phyloP scores from a whole-genome alignment of 2,113 vertebrate species.

The Pitta sordida region DNA sequence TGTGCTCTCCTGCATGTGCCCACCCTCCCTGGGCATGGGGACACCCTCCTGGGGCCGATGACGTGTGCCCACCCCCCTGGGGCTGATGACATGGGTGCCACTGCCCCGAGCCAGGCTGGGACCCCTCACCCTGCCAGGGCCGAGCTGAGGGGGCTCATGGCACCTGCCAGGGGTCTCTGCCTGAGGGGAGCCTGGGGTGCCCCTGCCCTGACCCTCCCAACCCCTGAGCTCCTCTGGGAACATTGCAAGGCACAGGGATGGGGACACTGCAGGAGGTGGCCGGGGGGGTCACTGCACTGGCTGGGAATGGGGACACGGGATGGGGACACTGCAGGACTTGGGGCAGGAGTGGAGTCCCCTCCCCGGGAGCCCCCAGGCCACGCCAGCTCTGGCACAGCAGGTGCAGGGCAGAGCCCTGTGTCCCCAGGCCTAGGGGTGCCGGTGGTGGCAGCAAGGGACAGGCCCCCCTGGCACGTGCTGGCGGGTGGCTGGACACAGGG shows the following conservation, averaged over 20 bases:
- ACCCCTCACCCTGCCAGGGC: not conserved
- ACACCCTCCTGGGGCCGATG: not conserved
- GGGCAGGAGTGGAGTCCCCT: too few species aligned
- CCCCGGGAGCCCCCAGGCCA: not conserved
- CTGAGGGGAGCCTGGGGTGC: accelerated
- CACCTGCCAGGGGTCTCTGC: not conserved
- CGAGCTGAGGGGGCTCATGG: accelerated
- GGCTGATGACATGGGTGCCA: accelerated
- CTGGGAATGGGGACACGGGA: not conserved
- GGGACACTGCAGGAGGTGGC: not conserved
- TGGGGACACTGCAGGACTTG: not conserved
- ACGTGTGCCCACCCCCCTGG: accelerated
- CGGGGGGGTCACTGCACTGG: not conserved
- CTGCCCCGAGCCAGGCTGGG: accelerated
- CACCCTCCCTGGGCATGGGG: not conserved
- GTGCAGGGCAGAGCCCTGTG: not conserved
- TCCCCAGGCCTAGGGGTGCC: not conserved
- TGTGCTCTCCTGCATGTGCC: accelerated
- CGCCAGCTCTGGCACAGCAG: not conserved
- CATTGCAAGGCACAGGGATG: not conserved
- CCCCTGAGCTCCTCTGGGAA: not conserved
- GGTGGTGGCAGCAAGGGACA: not conserved
- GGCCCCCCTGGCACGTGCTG: not conserved
- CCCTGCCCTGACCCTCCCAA: not conserved
- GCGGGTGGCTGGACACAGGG: too few species aligned